Evolutionary conservation across 1,140 invertebrate species (phyloP), one percentile per base, ranked within the genome.

Genomic region (Ladona fulva): DNA sequence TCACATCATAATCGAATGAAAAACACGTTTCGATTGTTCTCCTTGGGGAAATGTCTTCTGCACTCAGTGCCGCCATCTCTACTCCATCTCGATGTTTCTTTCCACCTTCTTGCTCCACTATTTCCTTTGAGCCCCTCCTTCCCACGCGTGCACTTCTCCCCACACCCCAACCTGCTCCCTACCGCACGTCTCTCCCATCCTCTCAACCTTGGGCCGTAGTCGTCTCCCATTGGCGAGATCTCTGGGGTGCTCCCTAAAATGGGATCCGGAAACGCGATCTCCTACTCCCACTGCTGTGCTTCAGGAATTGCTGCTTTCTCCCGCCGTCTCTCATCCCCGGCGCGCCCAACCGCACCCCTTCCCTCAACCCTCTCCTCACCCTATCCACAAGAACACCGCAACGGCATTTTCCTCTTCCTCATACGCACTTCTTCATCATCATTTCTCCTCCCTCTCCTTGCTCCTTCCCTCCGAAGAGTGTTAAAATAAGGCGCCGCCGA

Each of bases 181-280:
- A 66, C 52, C 14, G 52, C 52, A 16, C 14, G 14, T 66, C 52
- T 22, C 52, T 12, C n/a, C 52, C 52, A 19, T 3, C 52, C 52
- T 12, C 52, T 66, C 52, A 66, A 66, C 52, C 52, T 66, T 66
- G 52, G 52, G 14, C 52, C 12, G 52, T 22, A 66, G 52, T 66
- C 52, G 52, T 19, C 52, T 66, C 52, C 52, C n/a, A 66, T 66
- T 66, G 52, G 52, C 52, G 52, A 16, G n/a, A 66, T 66, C 52
- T 66, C 52, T 12, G 52, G 52, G 52, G 52, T 66, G 52, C 52
- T 66, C 52, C 52, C 52, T 66, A 66, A 66, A 66, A 66, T 6
- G 52, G 52, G 52, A 66, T 66, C 52, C 52, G 52, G 52, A 66
- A 66, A 66, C 52, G 52, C 52, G 52, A 66, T 66, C 52, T 66